Percentiles rank a stretch among this genome's conserved stretches.
Conservation (phyloP, 2,113 vertebrate genomes). For the Oncorhynchus clarkii region DNA sequence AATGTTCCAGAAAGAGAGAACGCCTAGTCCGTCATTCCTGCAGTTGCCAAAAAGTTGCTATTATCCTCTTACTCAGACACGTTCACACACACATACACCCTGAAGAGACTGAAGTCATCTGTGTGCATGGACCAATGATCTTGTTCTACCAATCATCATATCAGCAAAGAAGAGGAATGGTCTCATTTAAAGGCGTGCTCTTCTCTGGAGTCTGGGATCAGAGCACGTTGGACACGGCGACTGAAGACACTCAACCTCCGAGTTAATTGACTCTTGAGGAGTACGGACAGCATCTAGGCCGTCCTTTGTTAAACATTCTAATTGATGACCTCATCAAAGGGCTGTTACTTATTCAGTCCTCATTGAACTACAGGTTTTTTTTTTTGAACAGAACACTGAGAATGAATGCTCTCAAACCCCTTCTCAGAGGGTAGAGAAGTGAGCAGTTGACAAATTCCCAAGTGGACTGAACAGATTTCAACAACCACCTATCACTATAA, state of each 20-base stretch:
- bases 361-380: neutral
- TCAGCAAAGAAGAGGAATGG: slow-evolving; percentile 69
- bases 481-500: slow-evolving; percentile 1
- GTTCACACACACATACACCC: slow-evolving; percentile 70
- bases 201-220: slow-evolving; percentile 40
- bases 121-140: slow-evolving; percentile 81
- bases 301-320: slow-evolving; percentile 4
- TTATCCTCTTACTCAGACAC: slow-evolving; percentile 60
- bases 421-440: neutral
- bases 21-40: slow-evolving; percentile 81
- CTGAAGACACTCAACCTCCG: neutral
- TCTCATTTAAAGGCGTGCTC: slow-evolving; percentile 25
- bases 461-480: slow-evolving; percentile 6
- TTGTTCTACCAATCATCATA: slow-evolving; percentile 78
- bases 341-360: neutral
- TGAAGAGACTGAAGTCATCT: slow-evolving; percentile 79
- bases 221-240: slow-evolving; percentile 23
- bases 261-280: slow-evolving; percentile 43
- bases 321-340: slow-evolving; percentile 4
- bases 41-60: slow-evolving; percentile 84
- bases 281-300: neutral
- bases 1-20: slow-evolving; percentile 54
- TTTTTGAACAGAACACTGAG: neutral
- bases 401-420: neutral
- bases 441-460: no score